phyloP scores from a whole-genome alignment of 1,140 invertebrate species.

The Littorina saxatilis region DNA sequence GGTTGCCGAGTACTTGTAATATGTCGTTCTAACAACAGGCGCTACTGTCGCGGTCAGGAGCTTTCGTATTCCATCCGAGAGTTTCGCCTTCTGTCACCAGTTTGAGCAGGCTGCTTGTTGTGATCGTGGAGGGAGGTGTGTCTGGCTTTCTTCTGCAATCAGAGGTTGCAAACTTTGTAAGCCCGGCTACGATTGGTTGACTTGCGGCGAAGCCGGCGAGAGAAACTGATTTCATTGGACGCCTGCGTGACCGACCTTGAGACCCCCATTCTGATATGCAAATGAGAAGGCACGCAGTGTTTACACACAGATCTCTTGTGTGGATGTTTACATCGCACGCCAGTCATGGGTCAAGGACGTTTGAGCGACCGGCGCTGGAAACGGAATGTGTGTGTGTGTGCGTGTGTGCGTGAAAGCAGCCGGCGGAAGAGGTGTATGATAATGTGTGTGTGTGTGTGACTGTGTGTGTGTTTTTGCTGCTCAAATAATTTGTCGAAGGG shows the following conservation, averaged over 20 bases:
- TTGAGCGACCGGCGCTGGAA: not conserved
- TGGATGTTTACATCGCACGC: constrained; percentile 40
- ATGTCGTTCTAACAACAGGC: not conserved
- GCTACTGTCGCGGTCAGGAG: not conserved
- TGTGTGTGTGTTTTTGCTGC: constrained; percentile 11
- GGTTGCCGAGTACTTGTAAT: not conserved
- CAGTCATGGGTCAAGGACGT: constrained; percentile 43
- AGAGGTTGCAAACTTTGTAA: constrained; percentile 8
- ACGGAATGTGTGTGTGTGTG: constrained; percentile 14
- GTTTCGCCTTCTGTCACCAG: not conserved
- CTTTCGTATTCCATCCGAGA: not conserved
- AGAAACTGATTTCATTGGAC: constrained; percentile 41
- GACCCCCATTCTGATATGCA: constrained; percentile 24
- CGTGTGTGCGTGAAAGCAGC: not conserved
- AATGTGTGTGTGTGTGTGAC: constrained; percentile 21
- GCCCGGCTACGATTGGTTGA: constrained; percentile 5
- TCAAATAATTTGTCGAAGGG: no score
- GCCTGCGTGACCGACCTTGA: constrained; percentile 38
- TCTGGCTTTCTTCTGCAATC: not conserved
- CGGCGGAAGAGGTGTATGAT: no score
- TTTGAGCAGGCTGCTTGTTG: constrained; percentile 28
- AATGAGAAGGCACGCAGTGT: not conserved
- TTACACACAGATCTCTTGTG: constrained; percentile 8
- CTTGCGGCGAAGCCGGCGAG: not conserved
- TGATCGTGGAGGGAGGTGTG: constrained; percentile 39